phyloP scores from a whole-genome alignment of 2,113 vertebrate species.

The Galbula dea region DNA sequence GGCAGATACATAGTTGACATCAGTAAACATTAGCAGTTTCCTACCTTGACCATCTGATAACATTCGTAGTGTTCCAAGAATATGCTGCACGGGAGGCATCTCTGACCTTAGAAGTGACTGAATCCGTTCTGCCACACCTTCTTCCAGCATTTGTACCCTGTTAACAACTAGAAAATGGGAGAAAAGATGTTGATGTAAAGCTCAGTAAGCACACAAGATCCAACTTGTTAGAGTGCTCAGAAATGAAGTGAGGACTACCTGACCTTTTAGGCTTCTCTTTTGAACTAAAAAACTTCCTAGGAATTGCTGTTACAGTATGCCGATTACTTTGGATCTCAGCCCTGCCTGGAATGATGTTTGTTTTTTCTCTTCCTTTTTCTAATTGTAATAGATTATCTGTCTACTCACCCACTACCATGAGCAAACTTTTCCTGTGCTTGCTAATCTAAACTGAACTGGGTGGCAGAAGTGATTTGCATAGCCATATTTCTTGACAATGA shows the following conservation, averaged over 20 bases:
- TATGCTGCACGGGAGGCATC: constrained; percentile 85
- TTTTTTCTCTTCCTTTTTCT: background rate
- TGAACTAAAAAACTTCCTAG: background rate
- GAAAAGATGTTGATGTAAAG: background rate
- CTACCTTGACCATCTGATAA: constrained; percentile 87
- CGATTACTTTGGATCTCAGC: background rate
- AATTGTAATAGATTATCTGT: background rate
- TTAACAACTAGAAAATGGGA: constrained; percentile 63
- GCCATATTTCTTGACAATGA: background rate
- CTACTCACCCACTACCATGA: accelerated
- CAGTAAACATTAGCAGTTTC: background rate
- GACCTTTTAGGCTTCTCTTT: background rate
- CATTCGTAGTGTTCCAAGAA: constrained; percentile 83
- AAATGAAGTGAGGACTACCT: background rate
- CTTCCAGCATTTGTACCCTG: constrained; percentile 83
- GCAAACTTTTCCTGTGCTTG: background rate
- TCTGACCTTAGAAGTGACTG: constrained; percentile 80
- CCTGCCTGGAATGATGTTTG: background rate
- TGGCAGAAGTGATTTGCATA: background rate
- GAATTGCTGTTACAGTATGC: background rate
- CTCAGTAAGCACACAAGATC: background rate
- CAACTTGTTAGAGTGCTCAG: background rate
- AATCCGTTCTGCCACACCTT: constrained; percentile 77
- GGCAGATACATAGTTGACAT: background rate
- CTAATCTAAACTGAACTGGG: background rate